Base-by-base conservation (phyloP, 1,140 invertebrate species). In the Mycetomoellerius zeteki region DNA sequence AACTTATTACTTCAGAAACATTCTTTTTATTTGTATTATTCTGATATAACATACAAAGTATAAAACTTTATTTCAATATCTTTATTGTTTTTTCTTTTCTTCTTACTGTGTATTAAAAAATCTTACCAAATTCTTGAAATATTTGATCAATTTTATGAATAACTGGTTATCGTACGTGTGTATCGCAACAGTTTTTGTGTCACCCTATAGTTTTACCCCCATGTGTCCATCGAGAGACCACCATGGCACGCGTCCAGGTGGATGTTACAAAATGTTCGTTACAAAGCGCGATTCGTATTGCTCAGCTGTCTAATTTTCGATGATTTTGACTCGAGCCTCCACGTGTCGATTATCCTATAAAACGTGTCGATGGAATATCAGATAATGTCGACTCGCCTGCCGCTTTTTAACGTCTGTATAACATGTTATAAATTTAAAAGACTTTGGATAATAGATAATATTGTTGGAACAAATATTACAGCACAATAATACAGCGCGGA, bases 301-400 rank as follows among this genome's bases (percentile, higher is more conserved):
- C 56, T 93, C 91, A 92, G 92, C 91, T 92, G 91, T 37, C 88
- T 92, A 93, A 93, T 92, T 90, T 91, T 75, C 77, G 72, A 90
- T 27, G 86, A 91, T 88, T 88, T 80, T 24, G 33, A 67, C 62
- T 54, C 69, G 30, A 43, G 24, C 54, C 52, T 24, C 30, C 67
- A 75, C 50, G 76, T 62, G 82, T 54, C 24, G 27, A 73, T 82
- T 50, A 54, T 7, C 37, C 2, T 43, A 10, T 30, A 65, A 27
- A 67, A 78, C 47, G 37, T 64, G 27, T 78, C 21, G 75, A 86
- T 86, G n/a, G 14, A 80, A 27, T 43, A 37, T 67, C 50, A 43
- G 75, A 85, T 85, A 81, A 85, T 54, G 8, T 50, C 81, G 67
- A 43, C 69, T 58, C 56, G 67, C 56, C 81, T 60, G 71, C 21